A percentile compares a stretch with the other conserved stretches of the same genome.
Conservation (phyloP, 2,113 vertebrate species). For the Malaclemys terrapin region DNA sequence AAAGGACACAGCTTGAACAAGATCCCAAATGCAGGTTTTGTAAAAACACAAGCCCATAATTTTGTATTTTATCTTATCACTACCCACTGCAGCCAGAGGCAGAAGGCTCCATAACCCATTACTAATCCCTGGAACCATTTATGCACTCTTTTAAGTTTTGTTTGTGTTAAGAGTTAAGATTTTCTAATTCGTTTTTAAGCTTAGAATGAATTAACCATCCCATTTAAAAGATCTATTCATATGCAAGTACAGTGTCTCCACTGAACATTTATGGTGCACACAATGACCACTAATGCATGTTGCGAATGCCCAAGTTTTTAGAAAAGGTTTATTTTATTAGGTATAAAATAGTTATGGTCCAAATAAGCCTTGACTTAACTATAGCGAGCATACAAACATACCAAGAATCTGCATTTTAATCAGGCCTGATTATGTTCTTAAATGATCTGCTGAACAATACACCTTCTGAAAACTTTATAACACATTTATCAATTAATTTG, state of each 20-base stretch:
- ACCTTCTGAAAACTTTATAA: not conserved
- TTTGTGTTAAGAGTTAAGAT: not conserved
- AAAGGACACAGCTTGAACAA: rapidly evolving
- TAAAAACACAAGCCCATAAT: not conserved
- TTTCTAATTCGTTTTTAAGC: not conserved
- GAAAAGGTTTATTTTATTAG: not conserved
- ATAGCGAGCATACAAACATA: not conserved
- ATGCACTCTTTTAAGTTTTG: rapidly evolving
- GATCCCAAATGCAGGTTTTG: not conserved
- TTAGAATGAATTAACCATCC: not conserved
- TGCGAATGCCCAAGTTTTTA: not conserved
- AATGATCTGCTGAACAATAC: not conserved
- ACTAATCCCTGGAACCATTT: not conserved
- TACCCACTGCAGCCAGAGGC: not conserved
- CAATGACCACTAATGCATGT: not conserved
- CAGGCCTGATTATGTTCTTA: not conserved
- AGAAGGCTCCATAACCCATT: not conserved
- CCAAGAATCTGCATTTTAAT: not conserved
- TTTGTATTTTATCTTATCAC: not conserved
- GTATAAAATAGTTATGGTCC: not conserved
- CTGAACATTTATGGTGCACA: not conserved
- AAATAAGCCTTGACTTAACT: not conserved
- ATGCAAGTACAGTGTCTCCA: rapidly evolving
- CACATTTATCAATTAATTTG: not conserved
- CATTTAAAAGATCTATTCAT: rapidly evolving